Conservation (phyloP, 2,888 invertebrate species). For the Arge pagana region DNA sequence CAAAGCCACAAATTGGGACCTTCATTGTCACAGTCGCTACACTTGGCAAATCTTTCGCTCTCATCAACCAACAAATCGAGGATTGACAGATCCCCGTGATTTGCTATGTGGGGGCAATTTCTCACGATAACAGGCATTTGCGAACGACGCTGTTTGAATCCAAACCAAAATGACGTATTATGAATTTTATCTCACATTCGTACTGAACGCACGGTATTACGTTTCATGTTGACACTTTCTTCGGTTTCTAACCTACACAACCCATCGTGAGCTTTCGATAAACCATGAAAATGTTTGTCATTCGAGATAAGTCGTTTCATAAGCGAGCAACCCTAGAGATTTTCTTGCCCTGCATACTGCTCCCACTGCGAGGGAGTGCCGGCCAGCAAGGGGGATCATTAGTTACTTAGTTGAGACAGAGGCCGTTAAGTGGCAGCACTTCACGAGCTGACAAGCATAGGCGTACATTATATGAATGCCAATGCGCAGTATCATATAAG, state of each 20-base stretch:
- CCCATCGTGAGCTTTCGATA: constrained; percentile 32
- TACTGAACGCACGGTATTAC: constrained; percentile 15
- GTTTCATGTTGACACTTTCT: constrained; percentile 27
- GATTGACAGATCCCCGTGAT: constrained; percentile 46
- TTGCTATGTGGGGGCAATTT: constrained; percentile 50
- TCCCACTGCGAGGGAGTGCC: too few species aligned
- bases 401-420: too few species aligned
- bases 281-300: constrained; percentile 50
- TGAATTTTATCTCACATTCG: background rate
- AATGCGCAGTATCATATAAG: too few species aligned
- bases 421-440: too few species aligned
- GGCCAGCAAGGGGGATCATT: too few species aligned
- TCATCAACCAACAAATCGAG: constrained; percentile 46
- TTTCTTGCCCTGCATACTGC: too few species aligned
- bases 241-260: constrained; percentile 35
- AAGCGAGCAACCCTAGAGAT: background rate
- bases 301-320: constrained; percentile 33
- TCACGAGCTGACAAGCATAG: too few species aligned
- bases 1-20: constrained; percentile 89
- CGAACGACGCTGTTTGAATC: constrained; percentile 16
- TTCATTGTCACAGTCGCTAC: constrained; percentile 73
- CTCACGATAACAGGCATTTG: constrained; percentile 50
- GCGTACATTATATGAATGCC: too few species aligned
- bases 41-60: constrained; percentile 56
- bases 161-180: background rate